phyloP scores from a whole-genome alignment of 2,113 vertebrate genomes.

The Gorsachius goisagi region DNA sequence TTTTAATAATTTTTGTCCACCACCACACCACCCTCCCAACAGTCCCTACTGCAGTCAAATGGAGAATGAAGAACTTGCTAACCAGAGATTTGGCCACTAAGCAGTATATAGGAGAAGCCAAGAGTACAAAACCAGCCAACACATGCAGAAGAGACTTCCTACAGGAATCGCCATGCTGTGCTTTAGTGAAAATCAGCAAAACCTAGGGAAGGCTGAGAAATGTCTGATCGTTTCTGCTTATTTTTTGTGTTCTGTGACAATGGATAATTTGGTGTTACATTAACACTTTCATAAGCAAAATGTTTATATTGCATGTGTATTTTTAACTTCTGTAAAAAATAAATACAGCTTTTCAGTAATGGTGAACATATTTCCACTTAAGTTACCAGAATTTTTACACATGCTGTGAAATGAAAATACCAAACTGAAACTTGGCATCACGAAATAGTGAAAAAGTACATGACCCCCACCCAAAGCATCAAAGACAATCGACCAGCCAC shows the following conservation, averaged over 20 bases:
- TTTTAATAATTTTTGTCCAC: background rate
- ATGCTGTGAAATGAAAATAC: background rate
- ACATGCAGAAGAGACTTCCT: constrained; percentile 3
- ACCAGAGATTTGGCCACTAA: background rate
- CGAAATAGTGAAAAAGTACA: background rate
- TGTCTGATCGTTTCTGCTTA: background rate
- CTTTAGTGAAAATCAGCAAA: background rate
- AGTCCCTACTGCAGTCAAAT: background rate
- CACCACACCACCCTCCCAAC: background rate
- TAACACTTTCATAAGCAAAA: background rate
- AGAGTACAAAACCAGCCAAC: background rate
- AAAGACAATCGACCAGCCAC: background rate
- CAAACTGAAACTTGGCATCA: background rate
- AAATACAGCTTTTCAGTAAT: background rate
- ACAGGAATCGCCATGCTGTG: background rate
- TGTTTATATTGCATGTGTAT: background rate
- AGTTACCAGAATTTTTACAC: background rate
- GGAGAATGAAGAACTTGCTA: background rate
- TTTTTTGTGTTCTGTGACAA: background rate
- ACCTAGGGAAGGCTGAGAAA: background rate
- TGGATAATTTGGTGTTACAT: background rate
- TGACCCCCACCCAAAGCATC: background rate
- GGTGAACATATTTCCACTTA: background rate
- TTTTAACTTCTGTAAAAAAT: background rate
- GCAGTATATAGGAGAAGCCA: background rate